Conservation (phyloP, 2,888 invertebrate genomes). For the Nesidiocoris tenuis region DNA sequence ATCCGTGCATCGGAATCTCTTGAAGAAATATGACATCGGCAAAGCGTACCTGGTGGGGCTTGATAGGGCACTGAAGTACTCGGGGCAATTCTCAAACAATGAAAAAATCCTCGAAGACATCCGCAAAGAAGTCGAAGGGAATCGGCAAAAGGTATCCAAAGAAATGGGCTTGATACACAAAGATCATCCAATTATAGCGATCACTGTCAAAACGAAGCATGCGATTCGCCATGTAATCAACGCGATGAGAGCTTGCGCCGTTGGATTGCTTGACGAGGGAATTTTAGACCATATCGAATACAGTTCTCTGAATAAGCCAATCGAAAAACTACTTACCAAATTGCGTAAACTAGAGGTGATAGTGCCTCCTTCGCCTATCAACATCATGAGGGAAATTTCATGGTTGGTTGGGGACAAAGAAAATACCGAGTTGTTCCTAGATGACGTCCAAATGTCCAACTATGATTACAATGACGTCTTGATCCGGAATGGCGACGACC, state of each 20-base stretch:
- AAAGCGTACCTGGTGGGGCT: constrained; percentile 35
- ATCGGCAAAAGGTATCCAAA: constrained; percentile 26
- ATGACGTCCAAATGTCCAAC: constrained; percentile 17
- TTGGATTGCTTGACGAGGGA: constrained; percentile 23
- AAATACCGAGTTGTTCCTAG: constrained; percentile 14
- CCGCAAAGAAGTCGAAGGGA: constrained; percentile 15
- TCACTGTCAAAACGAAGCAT: constrained; percentile 39
- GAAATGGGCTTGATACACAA: constrained; percentile 33
- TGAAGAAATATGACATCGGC: constrained; percentile 31
- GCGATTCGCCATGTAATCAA: constrained; percentile 32
- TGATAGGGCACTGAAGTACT: constrained; percentile 32
- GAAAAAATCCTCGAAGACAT: constrained; percentile 23
- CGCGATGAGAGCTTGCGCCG: constrained; percentile 18
- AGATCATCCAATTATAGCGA: constrained; percentile 27
- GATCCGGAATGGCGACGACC: constrained; percentile 34
- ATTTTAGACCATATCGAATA: constrained; percentile 25
- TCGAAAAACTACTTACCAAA: not conserved
- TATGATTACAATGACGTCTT: constrained; percentile 36
- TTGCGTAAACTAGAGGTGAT: not conserved
- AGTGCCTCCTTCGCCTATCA: constrained; percentile 17
- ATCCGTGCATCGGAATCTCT: not conserved
- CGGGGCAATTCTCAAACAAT: constrained; percentile 9
- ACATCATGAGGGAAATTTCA: constrained; percentile 29
- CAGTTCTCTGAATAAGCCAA: constrained; percentile 9
- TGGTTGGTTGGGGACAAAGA: constrained; percentile 27